A percentile compares a stretch with the other conserved stretches of the same genome.
Evolutionary conservation across 2,113 vertebrate genomes (phyloP).

Genomic region (Platichthys stellatus): DNA sequence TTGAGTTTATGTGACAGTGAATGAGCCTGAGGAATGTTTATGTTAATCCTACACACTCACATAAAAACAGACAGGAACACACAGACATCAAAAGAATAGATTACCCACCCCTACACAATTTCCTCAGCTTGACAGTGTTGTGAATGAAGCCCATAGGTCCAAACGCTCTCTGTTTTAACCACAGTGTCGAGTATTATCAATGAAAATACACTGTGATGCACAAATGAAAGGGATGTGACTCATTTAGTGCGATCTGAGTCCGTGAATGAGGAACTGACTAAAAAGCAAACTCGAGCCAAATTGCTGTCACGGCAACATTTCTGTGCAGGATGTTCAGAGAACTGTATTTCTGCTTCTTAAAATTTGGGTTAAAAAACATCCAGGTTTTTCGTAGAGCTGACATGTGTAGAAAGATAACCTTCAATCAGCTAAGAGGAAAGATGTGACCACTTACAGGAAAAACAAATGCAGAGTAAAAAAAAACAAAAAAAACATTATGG

Average conservation of each 20-base stretch:
- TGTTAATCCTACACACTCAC: slow-evolving; percentile 58
- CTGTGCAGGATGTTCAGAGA: slow-evolving; percentile 24
- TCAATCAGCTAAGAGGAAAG: slow-evolving; percentile 11
- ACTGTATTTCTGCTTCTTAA: slow-evolving; percentile 6
- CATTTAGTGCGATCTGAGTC: slow-evolving; percentile 58
- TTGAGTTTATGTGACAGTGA: slow-evolving; percentile 71
- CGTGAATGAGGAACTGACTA: slow-evolving; percentile 45
- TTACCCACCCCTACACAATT: slow-evolving; percentile 18
- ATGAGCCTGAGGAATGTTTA: slow-evolving; percentile 74
- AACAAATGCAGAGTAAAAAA: neutral
- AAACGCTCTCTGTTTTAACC: slow-evolving; percentile 29
- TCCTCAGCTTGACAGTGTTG: slow-evolving; percentile 13
- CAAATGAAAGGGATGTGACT: slow-evolving; percentile 62
- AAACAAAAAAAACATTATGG: neutral
- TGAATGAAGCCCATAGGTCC: slow-evolving; percentile 22
- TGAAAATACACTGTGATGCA: slow-evolving; percentile 40
- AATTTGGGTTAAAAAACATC: slow-evolving; percentile 4
- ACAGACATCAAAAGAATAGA: slow-evolving; percentile 53
- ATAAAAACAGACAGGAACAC: slow-evolving; percentile 30
- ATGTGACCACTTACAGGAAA: neutral
- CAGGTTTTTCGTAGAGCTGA: slow-evolving; percentile 21
- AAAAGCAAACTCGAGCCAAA: slow-evolving; percentile 27
- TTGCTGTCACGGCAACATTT: slow-evolving; percentile 38
- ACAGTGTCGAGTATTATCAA: slow-evolving; percentile 51
- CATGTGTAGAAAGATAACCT: neutral